Evolutionary conservation across 1,140 invertebrate species (phyloP), one percentile per base, ranked within the genome.

Genomic region (Bombus huntii): DNA sequence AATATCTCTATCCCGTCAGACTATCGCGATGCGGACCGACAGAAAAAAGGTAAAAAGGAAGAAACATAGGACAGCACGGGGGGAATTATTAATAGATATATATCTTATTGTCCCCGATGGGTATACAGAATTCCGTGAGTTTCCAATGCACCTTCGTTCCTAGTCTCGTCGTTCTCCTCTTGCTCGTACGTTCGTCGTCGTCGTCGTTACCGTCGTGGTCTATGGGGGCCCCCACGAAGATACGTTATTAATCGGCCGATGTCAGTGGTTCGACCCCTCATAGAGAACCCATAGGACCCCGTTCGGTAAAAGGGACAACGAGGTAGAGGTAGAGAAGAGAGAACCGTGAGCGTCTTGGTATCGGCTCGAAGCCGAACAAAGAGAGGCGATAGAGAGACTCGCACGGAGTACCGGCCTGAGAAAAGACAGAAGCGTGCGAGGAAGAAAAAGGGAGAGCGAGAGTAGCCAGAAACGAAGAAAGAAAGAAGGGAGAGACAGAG

Each of bases 251-350:
- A 92, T 92, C 91, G 91, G 87, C 34, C 87, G 90, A 92, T 90
- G 91, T 92, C 91, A 91, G 91, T 92, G 88, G 86, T 92, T 92
- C 91, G 91, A 92, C 91, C 91, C 90, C 91, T 92, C 90, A 92
- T 92, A 92, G 91, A 91, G 91, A 90, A 90, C 87, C 89, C 89
- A 91, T 91, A 90, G 90, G 87, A 89, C 84, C 89, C 53, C 85
- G 81, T 90, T 88, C 81, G 90, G 89, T 88, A 88, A 90, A 90
- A 88, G 89, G 74, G 70, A 87, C 84, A 59, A 68, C 62, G 59
- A 71, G 37, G 34, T 12, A 13, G 18, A 22, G 42, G n/a, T 3
- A 66, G 13, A 31, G 5, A 18, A 6, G 22, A 28, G 62, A 9
- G 25, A 18, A 15, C 22, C 13, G 31, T 4, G 68, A 25, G 70